A percentile compares a stretch with the other conserved stretches of the same genome.
phyloP scores from a whole-genome alignment of 2,797 vertebrate genomes.

The Takifugu ocellatus region DNA sequence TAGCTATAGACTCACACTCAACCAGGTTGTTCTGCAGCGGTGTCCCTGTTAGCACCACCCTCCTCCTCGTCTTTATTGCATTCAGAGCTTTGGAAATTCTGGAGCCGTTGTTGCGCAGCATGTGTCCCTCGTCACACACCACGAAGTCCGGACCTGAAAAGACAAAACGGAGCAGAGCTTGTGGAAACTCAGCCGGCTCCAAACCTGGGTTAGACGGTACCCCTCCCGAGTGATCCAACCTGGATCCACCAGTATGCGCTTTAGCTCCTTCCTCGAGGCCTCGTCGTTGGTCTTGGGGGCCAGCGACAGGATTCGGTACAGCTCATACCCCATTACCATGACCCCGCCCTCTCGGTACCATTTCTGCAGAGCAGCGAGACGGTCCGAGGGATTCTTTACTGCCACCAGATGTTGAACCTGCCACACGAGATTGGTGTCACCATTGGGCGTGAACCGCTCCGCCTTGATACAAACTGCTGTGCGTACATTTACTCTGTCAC shows the following conservation, averaged over 20 bases:
- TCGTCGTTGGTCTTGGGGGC: constrained; percentile 75
- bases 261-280: constrained; percentile 78
- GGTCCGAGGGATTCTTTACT: constrained; percentile 75
- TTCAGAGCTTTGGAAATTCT: constrained; percentile 92
- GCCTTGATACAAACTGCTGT: not conserved
- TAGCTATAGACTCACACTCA: constrained; percentile 81
- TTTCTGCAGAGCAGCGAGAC: constrained; percentile 79
- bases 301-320: constrained; percentile 87
- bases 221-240: constrained; percentile 65
- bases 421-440: constrained; percentile 1
- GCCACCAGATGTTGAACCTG: constrained; percentile 89
- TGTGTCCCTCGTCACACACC: constrained; percentile 95
- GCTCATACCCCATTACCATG: constrained; percentile 94
- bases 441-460: not conserved
- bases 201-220: not conserved
- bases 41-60: constrained; percentile 93
- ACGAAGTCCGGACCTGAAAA: constrained; percentile 90
- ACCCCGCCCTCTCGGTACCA: constrained; percentile 90
- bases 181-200: not conserved
- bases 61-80: constrained; percentile 84
- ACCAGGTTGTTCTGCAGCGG: constrained; percentile 94
- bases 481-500: constrained; percentile 84
- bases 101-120: constrained; percentile 87
- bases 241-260: constrained; percentile 84
- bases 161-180: not conserved